Conservation (phyloP, 2,113 vertebrate species). For the Turdus rufiventris region DNA sequence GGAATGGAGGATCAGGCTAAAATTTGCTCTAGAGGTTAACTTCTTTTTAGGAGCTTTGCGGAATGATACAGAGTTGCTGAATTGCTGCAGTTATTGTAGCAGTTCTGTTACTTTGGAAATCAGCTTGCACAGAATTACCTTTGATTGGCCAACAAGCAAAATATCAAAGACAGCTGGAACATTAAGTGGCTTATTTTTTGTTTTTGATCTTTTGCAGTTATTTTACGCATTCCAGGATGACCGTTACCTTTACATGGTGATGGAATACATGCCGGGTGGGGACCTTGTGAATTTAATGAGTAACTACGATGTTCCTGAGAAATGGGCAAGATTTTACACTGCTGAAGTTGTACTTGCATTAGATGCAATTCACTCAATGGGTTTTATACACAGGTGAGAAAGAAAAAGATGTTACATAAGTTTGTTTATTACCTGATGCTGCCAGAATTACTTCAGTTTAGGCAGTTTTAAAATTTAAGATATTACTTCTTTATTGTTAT, state of each 20-base stretch:
- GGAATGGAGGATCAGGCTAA: neutral
- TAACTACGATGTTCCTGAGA: conserved; percentile 97
- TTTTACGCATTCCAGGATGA: conserved; percentile 98
- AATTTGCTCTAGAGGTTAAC: neutral
- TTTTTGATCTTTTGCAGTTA: conserved; percentile 75
- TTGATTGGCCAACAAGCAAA: neutral
- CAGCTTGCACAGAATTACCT: neutral
- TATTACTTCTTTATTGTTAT: neutral
- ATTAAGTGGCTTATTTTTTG: neutral
- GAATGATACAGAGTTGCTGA: neutral
- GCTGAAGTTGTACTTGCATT: conserved; percentile 96
- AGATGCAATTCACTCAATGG: conserved; percentile 98
- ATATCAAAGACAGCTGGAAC: neutral
- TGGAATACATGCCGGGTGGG: conserved; percentile 99
- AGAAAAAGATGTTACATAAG: neutral
- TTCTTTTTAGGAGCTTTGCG: neutral
- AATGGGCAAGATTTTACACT: conserved; percentile 98
- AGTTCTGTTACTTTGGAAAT: neutral
- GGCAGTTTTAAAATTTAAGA: neutral
- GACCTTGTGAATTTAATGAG: conserved; percentile 99
- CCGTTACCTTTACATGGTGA: conserved; percentile 99
- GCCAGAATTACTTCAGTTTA: neutral
- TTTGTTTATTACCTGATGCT: neutral
- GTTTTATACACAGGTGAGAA: conserved; percentile 95
- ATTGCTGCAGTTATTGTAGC: neutral